Evolutionary conservation across 1,140 invertebrate species (phyloP).

Genomic region (Drosophila arizonae): DNA sequence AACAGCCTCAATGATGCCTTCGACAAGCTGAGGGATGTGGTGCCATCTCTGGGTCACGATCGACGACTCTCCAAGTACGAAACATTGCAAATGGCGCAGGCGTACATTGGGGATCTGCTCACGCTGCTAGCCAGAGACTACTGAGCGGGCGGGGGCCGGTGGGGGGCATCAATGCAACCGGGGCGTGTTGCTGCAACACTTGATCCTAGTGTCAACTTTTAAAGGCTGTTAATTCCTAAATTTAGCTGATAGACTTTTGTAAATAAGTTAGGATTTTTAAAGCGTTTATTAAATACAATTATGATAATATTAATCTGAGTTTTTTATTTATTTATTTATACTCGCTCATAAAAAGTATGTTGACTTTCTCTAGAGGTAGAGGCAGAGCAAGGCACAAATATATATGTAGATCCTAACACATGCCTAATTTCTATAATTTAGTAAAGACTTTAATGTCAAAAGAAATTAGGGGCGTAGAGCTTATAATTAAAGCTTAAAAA

Average conservation of each 20-base stretch:
- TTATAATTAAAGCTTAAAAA: no score
- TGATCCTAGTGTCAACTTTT: slow-evolving; percentile 66
- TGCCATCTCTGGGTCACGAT: slow-evolving; percentile 88
- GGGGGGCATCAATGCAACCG: slow-evolving; percentile 8
- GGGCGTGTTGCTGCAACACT: slow-evolving; percentile 54
- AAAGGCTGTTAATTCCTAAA: slow-evolving; percentile 68
- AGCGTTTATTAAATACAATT: not conserved
- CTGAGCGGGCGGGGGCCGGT: slow-evolving; percentile 22
- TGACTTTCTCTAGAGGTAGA: no score
- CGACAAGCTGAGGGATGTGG: slow-evolving; percentile 90
- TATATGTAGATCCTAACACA: no score
- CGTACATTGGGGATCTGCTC: slow-evolving; percentile 89
- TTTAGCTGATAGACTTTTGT: not conserved
- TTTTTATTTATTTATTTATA: not conserved
- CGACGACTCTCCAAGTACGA: slow-evolving; percentile 93
- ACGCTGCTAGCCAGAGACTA: slow-evolving; percentile 84
- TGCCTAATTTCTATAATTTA: no score
- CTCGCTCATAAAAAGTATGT: no score
- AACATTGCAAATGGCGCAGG: slow-evolving; percentile 94
- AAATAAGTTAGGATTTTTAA: not conserved
- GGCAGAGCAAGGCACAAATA: no score
- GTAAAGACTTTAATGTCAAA: no score
- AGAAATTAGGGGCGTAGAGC: no score
- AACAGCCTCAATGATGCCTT: slow-evolving; percentile 93
- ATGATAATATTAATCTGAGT: not conserved